Percentiles rank a stretch among this genome's conserved stretches.
phyloP scores from a whole-genome alignment of 2,888 invertebrate species.

The Gymnoscelis rufifasciata region DNA sequence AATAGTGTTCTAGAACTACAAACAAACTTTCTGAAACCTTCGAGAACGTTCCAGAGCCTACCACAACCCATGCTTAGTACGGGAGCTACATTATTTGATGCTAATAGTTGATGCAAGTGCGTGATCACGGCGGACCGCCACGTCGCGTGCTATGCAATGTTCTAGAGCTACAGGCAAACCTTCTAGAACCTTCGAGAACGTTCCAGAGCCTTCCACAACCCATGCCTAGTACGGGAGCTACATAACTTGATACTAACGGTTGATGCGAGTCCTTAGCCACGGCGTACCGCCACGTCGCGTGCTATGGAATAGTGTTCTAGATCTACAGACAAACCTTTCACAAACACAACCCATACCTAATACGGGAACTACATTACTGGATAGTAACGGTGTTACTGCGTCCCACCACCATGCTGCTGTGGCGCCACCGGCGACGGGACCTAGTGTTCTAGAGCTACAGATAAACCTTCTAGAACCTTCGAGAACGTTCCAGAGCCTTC shows the following conservation, averaged over 20 bases:
- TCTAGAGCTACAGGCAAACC: too few relatives aligned
- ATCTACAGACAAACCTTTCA: too few relatives aligned
- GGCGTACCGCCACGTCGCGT: constrained; percentile 85
- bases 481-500: too few relatives aligned
- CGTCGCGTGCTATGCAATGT: constrained; percentile 85
- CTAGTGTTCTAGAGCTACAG: too few relatives aligned
- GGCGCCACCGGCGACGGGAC: constrained; percentile 77
- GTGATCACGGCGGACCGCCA: constrained; percentile 81
- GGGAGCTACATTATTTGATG: constrained; percentile 14
- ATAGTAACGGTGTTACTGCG: constrained; percentile 64
- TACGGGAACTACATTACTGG: constrained; percentile 81
- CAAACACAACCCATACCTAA: constrained; percentile 91
- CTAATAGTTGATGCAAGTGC: constrained; percentile 65
- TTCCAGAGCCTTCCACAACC: constrained; percentile 76
- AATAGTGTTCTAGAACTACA: too few relatives aligned
- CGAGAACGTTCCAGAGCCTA: too few relatives aligned
- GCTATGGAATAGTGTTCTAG: too few relatives aligned
- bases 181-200: too few relatives aligned
- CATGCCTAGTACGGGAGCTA: constrained; percentile 87
- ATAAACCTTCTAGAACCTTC: too few relatives aligned
- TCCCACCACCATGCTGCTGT: constrained; percentile 86
- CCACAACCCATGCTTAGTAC: constrained; percentile 89
- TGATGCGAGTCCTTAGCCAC: constrained; percentile 64
- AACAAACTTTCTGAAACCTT: too few relatives aligned
- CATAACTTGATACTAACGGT: constrained; percentile 46